Conservation (phyloP, 1,140 invertebrate genomes). For the Rhagoletis zephyria region DNA sequence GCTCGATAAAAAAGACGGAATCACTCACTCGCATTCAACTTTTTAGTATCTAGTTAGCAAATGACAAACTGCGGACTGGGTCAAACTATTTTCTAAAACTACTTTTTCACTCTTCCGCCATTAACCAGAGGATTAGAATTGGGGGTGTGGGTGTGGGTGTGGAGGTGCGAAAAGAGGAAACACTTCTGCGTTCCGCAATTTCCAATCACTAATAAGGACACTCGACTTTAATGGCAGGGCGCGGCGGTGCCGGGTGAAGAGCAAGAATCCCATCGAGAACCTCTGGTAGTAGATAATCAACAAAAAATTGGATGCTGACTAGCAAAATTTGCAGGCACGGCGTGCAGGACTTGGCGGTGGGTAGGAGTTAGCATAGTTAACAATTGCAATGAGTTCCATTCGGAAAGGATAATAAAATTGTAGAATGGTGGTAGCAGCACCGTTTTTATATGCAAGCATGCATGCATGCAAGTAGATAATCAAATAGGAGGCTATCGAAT, state of each 20-base stretch:
- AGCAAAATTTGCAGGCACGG: not conserved
- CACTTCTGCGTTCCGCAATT: not conserved
- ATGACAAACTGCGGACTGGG: too few species aligned
- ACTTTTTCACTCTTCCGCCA: too few species aligned
- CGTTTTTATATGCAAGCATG: not conserved
- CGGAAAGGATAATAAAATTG: not conserved
- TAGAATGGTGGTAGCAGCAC: not conserved
- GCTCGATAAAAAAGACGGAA: too few species aligned
- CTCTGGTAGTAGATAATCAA: not conserved
- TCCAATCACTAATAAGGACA: constrained; percentile 16
- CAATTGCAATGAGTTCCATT: not conserved
- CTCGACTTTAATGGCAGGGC: not conserved
- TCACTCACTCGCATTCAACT: too few species aligned
- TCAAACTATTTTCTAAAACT: too few species aligned
- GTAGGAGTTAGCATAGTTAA: not conserved
- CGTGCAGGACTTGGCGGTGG: not conserved
- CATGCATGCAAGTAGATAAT: not conserved
- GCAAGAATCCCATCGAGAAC: too few species aligned
- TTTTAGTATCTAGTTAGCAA: too few species aligned
- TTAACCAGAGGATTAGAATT: too few species aligned
- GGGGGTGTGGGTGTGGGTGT: too few species aligned
- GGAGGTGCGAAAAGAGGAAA: not conserved
- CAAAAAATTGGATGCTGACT: not conserved
- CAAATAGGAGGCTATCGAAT: not conserved
- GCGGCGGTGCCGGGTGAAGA: not conserved